phyloP scores from a whole-genome alignment of 2,888 invertebrate species.

The Anthrax anthrax region DNA sequence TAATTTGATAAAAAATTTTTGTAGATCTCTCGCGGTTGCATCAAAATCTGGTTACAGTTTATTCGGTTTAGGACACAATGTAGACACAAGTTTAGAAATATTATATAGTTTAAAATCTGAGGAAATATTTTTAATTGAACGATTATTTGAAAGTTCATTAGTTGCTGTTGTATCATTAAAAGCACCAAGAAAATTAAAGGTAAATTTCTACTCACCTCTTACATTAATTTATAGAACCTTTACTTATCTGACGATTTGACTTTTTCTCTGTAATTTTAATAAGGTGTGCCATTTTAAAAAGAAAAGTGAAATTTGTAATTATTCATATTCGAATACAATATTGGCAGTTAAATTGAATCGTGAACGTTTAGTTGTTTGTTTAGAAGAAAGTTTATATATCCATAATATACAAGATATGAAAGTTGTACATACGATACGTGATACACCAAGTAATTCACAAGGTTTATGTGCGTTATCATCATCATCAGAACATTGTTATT shows the following conservation, averaged over 20 bases:
- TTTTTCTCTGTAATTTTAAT: constrained; percentile 18
- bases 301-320: constrained; percentile 95
- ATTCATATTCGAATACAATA: constrained; percentile 88
- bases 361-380: constrained; percentile 85
- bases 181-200: constrained; percentile 60
- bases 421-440: constrained; percentile 92
- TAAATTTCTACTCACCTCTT: constrained; percentile 1
- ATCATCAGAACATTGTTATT: constrained; percentile 77
- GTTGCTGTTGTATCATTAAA: constrained; percentile 88
- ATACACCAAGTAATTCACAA: constrained; percentile 88
- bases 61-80: constrained; percentile 66
- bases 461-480: constrained; percentile 87
- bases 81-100: constrained; percentile 68
- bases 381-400: constrained; percentile 95
- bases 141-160: constrained; percentile 92
- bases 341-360: constrained; percentile 90
- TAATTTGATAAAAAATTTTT: no score
- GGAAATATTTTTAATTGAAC: constrained; percentile 83
- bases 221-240: neutral
- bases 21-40: constrained; percentile 82
- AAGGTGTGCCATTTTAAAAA: constrained; percentile 95
- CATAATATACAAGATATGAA: constrained; percentile 98
- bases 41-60: constrained; percentile 81
- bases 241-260: neutral
- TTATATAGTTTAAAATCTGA: constrained; percentile 78